Evolutionary conservation across 2,888 invertebrate species (phyloP), one percentile per base, ranked within the genome.

Genomic region (Microdon myrmicae): DNA sequence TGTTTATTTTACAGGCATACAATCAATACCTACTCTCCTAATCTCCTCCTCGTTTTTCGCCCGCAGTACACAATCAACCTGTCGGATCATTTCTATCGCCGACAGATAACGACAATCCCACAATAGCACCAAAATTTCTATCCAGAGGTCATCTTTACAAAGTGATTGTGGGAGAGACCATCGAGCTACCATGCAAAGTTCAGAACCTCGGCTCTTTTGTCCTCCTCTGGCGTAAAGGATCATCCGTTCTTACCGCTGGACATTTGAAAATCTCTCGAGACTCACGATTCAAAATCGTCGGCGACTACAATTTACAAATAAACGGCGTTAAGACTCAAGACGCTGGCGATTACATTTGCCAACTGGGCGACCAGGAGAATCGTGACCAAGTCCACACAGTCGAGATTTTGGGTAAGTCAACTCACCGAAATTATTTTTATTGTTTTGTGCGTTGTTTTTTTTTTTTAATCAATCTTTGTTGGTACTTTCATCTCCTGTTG

Each of bases 171-270:
- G 90, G 90, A 3, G 90, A 91, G 75, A 89, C 90, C 0, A 82
- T 91, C 38, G 84, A 88, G 35, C 79, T 91, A 53, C 90, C 90
- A 5, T 91, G 90, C 71, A 89, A 90, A 79, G 90, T 90, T 7
- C 89, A 90, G 75, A 89, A 90, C 76, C 81, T 90, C 70, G 79
- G 87, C 1, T 85, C 85, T 1, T 83, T 86, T 71, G 87, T 88
- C 31, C 77, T 89, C 34, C 79, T 89, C 28, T 89, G 88, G 88
- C 78, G 88, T 43, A 82, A 88, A 23, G 88, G 88, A 0, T 85
- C 86, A 0, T 85, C 87, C 0, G 88, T 89, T 4, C 81, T 89
- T 37, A 87, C 88, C 0, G 89, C 88, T 0, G 86, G 87, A 8
- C 86, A 86, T 69, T 82, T 88, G 25, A 88, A 88, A 84, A 87